Conservation (phyloP, 2,113 vertebrate species). For the Entomyzon cyanotis region DNA sequence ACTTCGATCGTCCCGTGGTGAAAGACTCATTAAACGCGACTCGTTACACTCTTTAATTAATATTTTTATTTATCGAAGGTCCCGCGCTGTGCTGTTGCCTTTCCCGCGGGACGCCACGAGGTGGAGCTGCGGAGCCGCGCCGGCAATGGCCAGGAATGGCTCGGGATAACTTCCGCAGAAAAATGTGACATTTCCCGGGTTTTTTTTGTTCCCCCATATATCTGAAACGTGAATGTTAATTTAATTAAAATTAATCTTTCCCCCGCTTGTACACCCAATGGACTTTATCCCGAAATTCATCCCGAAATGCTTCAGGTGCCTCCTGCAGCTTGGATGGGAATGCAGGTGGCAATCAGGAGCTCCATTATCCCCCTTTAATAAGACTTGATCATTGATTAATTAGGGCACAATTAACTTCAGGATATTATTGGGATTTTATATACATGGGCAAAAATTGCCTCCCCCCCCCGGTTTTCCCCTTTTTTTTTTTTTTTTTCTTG, state of each 20-base stretch:
- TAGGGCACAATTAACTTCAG: neutral
- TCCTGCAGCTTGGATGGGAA: neutral
- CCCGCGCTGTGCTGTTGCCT: no score
- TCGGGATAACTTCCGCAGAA: neutral
- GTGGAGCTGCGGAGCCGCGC: neutral
- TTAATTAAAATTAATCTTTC: neutral
- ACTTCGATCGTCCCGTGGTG: neutral
- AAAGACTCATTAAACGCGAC: neutral
- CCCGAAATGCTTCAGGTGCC: neutral
- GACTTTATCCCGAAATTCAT: neutral
- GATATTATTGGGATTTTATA: neutral
- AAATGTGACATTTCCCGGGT: neutral
- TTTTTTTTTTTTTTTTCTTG: no score
- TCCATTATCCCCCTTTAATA: no score
- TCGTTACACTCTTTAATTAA: no score
- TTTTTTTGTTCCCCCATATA: accelerated
- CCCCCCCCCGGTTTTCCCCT: no score
- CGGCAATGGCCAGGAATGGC: no score
- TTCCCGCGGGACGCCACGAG: no score
- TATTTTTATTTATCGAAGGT: no score
- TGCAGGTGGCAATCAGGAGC: neutral
- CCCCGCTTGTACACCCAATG: accelerated
- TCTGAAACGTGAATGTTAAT: neutral
- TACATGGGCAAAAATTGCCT: no score
- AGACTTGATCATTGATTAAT: neutral